A percentile compares a stretch with the other conserved stretches of the same genome.
Evolutionary conservation across 23 tunicate species (phyloP).

Genomic region (Pegea sp.): DNA sequence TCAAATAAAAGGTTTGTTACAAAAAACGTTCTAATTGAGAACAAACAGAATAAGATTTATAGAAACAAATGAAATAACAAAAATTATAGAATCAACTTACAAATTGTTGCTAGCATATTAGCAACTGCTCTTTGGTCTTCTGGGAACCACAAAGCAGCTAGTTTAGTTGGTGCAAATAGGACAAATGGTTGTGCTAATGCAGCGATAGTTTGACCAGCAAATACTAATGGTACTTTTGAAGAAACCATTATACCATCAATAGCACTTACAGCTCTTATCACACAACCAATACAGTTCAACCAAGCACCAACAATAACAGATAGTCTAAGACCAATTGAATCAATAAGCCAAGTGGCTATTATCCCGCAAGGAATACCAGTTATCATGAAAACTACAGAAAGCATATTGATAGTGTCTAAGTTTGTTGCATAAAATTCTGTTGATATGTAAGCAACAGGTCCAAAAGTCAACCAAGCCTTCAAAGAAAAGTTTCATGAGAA

Average conservation of each 20-base stretch:
- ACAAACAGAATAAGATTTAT: background rate
- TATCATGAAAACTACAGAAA: constrained; percentile 70
- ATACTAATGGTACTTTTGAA: constrained; percentile 44
- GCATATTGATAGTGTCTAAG: constrained; percentile 29
- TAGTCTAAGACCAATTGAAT: constrained; percentile 37
- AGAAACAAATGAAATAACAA: background rate
- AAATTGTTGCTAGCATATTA: constrained; percentile 67
- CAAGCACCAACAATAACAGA: constrained; percentile 63
- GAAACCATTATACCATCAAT: constrained; percentile 33
- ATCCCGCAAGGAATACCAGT: constrained; percentile 90
- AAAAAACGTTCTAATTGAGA: background rate
- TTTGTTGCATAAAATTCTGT: constrained; percentile 24
- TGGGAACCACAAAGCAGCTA: constrained; percentile 78
- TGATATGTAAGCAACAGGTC: constrained; percentile 71
- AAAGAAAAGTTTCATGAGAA: too few relatives aligned
- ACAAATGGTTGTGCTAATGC: constrained; percentile 88
- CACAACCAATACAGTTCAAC: constrained; percentile 61
- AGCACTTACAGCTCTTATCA: constrained; percentile 51
- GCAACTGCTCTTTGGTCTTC: constrained; percentile 72
- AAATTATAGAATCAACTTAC: constrained; percentile 6
- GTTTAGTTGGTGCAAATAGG: constrained; percentile 77
- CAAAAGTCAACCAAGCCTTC: constrained; percentile 69
- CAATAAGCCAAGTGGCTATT: constrained; percentile 70
- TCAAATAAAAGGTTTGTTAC: too few relatives aligned
- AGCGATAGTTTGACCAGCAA: constrained; percentile 63